phyloP scores from a whole-genome alignment of 2,113 vertebrate genomes.

The Speoplatyrhinus poulsoni region DNA sequence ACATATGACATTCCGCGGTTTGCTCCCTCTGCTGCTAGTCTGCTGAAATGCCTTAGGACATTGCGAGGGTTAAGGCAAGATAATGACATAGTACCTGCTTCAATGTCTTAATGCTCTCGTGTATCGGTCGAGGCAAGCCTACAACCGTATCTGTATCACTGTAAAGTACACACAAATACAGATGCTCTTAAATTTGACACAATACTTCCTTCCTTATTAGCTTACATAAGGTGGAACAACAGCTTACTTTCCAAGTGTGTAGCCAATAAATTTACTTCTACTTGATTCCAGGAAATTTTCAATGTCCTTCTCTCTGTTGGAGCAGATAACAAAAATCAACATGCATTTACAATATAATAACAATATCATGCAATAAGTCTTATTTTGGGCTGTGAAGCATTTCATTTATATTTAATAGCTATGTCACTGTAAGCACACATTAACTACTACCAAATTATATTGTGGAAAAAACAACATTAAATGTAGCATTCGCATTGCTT shows the following conservation, averaged over 20 bases:
- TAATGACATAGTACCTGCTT: constrained; percentile 81
- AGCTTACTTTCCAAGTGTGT: constrained; percentile 90
- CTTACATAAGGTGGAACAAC: background rate
- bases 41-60: no score
- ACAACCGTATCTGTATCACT: constrained; percentile 97
- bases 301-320: constrained; percentile 93
- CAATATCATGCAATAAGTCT: background rate
- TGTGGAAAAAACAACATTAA: no score
- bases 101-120: constrained; percentile 95
- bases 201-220: background rate
- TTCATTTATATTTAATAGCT: background rate
- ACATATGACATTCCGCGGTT: no score
- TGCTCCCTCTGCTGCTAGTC: no score
- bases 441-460: no score
- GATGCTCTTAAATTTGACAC: background rate
- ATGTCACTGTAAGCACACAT: background rate
- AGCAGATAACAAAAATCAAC: constrained; percentile 20
- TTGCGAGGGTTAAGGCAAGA: no score
- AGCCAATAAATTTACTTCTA: constrained; percentile 98
- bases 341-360: background rate
- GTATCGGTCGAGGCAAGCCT: constrained; percentile 94
- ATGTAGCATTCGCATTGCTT: no score
- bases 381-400: background rate
- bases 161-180: constrained; percentile 31
- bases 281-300: constrained; percentile 97